A percentile compares a stretch with the other conserved stretches of the same genome.
Conservation (phyloP, 35 echinoderm and acorn worm species). For the Heliocidaris tuberculata region DNA sequence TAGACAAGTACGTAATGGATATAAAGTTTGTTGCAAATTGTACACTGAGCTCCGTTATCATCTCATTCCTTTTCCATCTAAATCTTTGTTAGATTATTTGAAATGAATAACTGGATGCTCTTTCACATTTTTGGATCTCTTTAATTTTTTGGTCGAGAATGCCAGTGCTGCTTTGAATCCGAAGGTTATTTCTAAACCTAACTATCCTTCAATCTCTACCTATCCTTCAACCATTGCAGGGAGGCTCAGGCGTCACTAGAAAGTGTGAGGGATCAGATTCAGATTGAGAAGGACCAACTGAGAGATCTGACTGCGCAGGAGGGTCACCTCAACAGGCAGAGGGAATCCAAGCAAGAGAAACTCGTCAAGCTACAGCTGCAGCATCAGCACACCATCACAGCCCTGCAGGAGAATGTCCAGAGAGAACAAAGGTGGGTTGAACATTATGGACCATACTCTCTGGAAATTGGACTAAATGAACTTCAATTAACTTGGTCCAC, state of each 20-base stretch:
- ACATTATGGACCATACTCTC: neutral
- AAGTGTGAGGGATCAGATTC: constrained; percentile 62
- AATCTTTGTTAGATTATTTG: no score
- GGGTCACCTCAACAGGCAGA: constrained; percentile 60
- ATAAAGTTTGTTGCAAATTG: no score
- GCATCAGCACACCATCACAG: constrained; percentile 67
- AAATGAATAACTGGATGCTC: no score
- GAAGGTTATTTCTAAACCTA: no score
- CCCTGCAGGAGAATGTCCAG: constrained; percentile 53
- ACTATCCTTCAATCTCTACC: no score
- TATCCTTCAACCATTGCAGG: constrained; percentile 25
- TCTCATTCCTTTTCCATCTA: no score
- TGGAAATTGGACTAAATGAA: neutral
- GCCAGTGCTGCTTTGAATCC: neutral
- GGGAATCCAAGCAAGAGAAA: constrained; percentile 81
- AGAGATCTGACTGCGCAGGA: constrained; percentile 69
- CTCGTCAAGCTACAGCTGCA: constrained; percentile 75
- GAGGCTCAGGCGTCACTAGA: constrained; percentile 63
- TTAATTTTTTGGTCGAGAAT: neutral
- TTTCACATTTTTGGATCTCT: neutral
- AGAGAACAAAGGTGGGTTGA: constrained; percentile 51
- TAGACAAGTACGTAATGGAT: no score
- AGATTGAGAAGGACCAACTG: constrained; percentile 66
- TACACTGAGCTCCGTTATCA: no score
- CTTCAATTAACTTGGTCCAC: neutral